Conservation (phyloP, 2,797 vertebrate species). For the Acanthopagrus latus region DNA sequence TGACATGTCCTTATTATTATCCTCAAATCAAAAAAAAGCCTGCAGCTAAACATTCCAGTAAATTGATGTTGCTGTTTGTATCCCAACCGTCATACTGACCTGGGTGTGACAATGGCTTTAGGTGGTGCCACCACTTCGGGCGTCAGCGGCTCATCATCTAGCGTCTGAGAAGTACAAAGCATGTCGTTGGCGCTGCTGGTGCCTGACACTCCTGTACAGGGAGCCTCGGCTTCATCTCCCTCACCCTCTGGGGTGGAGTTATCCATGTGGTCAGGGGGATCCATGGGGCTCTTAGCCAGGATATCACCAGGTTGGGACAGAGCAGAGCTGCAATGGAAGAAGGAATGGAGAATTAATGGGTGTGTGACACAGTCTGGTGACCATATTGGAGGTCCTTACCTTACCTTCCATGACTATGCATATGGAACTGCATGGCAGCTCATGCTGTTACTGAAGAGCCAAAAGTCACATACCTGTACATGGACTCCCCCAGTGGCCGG, state of each 20-base stretch:
- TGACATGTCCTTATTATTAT: neutral
- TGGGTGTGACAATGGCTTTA: constrained; percentile 43
- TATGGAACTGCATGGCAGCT: neutral
- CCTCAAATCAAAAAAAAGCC: neutral
- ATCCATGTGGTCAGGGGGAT: constrained; percentile 32
- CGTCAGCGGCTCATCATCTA: constrained; percentile 85
- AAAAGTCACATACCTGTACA: constrained; percentile 83
- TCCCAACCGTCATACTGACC: constrained; percentile 60
- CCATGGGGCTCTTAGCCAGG: constrained; percentile 45
- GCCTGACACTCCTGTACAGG: constrained; percentile 48
- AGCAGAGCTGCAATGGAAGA: constrained; percentile 84
- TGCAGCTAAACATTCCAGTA: neutral
- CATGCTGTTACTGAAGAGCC: neutral
- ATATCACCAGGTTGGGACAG: constrained; percentile 90
- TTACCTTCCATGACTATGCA: neutral
- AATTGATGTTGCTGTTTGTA: neutral
- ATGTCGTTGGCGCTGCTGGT: constrained; percentile 82
- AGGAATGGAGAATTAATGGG: neutral
- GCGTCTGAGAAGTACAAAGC: constrained; percentile 86
- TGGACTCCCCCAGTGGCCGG: constrained; percentile 93
- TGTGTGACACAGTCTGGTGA: neutral
- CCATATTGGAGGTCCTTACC: neutral
- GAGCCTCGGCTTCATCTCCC: constrained; percentile 6
- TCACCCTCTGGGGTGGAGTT: constrained; percentile 1
- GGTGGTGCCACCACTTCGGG: constrained; percentile 82